Conservation (phyloP, 2,797 vertebrate genomes). For the Pangasius mekongensis region DNA sequence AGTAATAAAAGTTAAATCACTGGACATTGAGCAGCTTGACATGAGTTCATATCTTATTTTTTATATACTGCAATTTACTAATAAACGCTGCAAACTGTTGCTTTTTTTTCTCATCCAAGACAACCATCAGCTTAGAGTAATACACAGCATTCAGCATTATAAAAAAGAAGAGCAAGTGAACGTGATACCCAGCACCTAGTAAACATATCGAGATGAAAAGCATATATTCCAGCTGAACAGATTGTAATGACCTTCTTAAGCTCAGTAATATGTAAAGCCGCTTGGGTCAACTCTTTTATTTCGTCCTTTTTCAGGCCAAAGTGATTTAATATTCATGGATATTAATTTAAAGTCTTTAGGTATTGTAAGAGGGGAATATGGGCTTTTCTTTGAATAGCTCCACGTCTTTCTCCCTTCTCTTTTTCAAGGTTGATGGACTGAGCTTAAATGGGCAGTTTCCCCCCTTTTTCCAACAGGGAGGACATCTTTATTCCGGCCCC, state of each 20-base stretch:
- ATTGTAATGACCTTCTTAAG: slow-evolving; percentile 62
- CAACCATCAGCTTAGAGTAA: too few relatives aligned
- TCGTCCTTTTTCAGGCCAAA: slow-evolving; percentile 62
- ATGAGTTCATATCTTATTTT: not conserved
- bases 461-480: slow-evolving; percentile 72
- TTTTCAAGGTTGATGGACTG: slow-evolving; percentile 85
- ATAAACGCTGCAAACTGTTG: not conserved
- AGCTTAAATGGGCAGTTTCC: slow-evolving; percentile 79
- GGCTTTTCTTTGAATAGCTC: slow-evolving; percentile 78
- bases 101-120: not conserved
- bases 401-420: slow-evolving; percentile 74
- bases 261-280: slow-evolving; percentile 61
- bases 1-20: not conserved
- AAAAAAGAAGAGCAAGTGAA: not conserved
- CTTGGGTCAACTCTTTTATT: slow-evolving; percentile 63
- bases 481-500: slow-evolving; percentile 87
- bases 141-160: too few relatives aligned
- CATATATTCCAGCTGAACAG: slow-evolving; percentile 45
- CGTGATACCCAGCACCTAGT: not conserved
- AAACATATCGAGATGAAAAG: slow-evolving; percentile 36
- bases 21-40: not conserved
- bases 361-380: slow-evolving; percentile 81
- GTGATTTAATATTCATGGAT: slow-evolving; percentile 90
- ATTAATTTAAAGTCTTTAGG: slow-evolving; percentile 88
- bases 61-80: not conserved